phyloP scores from a whole-genome alignment of 2,888 invertebrate species.

The Pelosia muscerda region DNA sequence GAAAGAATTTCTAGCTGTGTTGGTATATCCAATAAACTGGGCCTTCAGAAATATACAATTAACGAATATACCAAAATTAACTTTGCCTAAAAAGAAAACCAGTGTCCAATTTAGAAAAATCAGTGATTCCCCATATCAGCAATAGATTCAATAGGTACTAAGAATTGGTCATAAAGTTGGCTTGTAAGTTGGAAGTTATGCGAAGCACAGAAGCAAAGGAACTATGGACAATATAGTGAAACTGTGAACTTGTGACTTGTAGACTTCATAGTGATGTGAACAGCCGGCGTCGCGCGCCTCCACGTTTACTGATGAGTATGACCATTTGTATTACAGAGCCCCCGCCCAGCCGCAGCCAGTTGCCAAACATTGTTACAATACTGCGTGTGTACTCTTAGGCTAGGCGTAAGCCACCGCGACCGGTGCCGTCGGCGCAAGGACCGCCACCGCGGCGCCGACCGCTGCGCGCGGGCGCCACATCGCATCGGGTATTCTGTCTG shows the following conservation, averaged over 20 bases:
- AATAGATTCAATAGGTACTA: neutral
- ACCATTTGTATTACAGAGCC: conserved; percentile 83
- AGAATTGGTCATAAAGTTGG: conserved; percentile 25
- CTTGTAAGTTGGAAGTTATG: conserved; percentile 28
- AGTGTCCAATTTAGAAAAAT: neutral
- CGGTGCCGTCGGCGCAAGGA: no score
- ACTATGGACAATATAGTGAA: conserved; percentile 45
- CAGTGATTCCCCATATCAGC: conserved; percentile 11
- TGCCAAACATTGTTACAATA: conserved; percentile 69
- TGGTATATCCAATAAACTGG: conserved; percentile 4
- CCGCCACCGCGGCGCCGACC: neutral
- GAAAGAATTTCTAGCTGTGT: conserved; percentile 8
- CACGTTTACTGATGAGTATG: conserved; percentile 73
- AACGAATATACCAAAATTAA: neutral
- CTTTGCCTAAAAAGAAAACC: neutral
- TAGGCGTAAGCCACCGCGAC: conserved; percentile 18
- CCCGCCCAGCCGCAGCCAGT: conserved; percentile 68
- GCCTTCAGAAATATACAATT: neutral
- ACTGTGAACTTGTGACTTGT: conserved; percentile 62
- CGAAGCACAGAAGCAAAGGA: conserved; percentile 48
- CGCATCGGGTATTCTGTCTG: neutral
- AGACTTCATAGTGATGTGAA: conserved; percentile 55
- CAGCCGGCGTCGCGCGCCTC: conserved; percentile 61
- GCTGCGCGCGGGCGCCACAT: neutral
- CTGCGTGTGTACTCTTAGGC: conserved; percentile 55